Evolutionary conservation across 2,888 invertebrate species (phyloP), one percentile per base, ranked within the genome.

Genomic region (Elegia similella): DNA sequence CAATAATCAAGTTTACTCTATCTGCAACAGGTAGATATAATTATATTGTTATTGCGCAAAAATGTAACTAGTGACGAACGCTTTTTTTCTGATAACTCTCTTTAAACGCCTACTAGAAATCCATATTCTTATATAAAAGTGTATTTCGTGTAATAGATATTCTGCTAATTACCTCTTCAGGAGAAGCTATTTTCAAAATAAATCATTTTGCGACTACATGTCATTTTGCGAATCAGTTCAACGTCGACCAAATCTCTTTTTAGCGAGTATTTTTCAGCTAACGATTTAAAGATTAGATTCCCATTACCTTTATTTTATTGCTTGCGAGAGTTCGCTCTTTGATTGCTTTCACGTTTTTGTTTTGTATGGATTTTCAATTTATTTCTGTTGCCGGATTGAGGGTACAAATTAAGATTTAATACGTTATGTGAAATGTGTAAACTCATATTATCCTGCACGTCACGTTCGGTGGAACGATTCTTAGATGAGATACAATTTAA

Each of bases 11-110:
- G n/a, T n/a, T n/a, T n/a, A n/a, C n/a, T 82, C 84, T 86, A 86
- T 85, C 80, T 81, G 79, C 80, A 72, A 70, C 72, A 73, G 75
- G 75, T 78, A 83, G 80, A 84, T 84, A 83, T 84, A 72, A 76
- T 70, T 68, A 74, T 78, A 76, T 84, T 82, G 80, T 76, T 76
- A 73, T 69, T 76, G 67, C 66, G 66, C 66, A 73, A 68, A 66
- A 67, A 69, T 67, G 78, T 76, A 73, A 82, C 78, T 80, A 85
- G 83, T 74, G 80, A 67, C 60, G 60, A 59, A 63, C 69, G 68
- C 66, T 76, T 76, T 23, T n/a, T n/a, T 64, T 70, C 66, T 70
- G 75, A 73, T 75, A 72, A 74, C 71, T 68, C 66, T 70, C 60
- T 66, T 66, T 68, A n/a, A n/a, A n/a, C n/a, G n/a, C n/a, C n/a